A percentile compares a stretch with the other conserved stretches of the same genome.
Evolutionary conservation across 2,797 vertebrate species (phyloP).

Genomic region (Eulemur coronatus): DNA sequence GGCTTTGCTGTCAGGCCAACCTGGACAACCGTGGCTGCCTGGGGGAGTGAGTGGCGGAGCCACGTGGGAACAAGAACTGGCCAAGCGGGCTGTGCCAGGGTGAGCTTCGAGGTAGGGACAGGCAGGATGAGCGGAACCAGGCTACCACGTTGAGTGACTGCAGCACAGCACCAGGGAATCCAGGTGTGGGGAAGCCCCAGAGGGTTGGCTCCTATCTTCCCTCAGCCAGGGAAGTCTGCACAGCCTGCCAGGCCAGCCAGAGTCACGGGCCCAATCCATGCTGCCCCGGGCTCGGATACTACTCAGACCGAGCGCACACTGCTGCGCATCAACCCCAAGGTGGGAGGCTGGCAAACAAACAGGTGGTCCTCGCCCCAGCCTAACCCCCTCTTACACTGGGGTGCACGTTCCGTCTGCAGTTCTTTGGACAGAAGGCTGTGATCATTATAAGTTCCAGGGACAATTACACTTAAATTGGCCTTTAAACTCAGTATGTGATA

Average conservation of each 20-base stretch:
- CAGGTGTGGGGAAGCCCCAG: neutral
- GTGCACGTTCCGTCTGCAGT: neutral
- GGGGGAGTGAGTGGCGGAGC: neutral
- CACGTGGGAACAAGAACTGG: neutral
- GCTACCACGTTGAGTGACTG: neutral
- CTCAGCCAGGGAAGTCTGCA: neutral
- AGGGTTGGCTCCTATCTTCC: constrained; percentile 3
- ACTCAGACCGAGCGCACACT: neutral
- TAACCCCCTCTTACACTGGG: neutral
- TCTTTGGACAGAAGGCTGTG: neutral
- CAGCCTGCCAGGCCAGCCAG: neutral
- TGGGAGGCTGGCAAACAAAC: no score
- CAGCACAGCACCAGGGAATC: neutral
- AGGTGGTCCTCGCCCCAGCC: neutral
- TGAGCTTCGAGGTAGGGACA: neutral
- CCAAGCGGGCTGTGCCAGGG: neutral
- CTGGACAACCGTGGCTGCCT: neutral
- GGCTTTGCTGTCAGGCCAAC: neutral
- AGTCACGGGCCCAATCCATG: neutral
- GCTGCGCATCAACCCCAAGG: neutral
- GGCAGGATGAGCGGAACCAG: neutral
- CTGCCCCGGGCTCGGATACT: neutral
- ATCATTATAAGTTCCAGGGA: neutral
- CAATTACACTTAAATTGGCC: neutral
- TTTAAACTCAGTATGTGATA: neutral